These are phyloP conservation scores for Lasioglossum villosulum DNA, from an alignment of 2,888 invertebrate genomes.

Conservation along the genomic window DNA sequence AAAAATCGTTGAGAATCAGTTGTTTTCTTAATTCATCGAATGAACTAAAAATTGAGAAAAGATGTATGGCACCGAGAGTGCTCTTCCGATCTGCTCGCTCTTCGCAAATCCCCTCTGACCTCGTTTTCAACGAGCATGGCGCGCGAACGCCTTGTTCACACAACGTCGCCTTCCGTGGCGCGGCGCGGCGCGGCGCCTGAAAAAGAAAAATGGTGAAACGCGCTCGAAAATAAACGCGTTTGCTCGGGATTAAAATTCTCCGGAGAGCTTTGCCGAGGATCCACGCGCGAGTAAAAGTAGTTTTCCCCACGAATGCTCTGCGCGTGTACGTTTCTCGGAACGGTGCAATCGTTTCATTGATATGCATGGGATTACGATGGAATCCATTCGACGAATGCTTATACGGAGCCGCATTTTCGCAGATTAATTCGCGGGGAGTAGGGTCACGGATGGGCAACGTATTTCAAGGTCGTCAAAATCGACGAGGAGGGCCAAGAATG, in stretches of 20 bases:
- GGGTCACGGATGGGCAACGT: neutral
- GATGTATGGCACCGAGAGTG: neutral
- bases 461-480: no score
- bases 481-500: no score
- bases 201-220: slow-evolving; percentile 9
- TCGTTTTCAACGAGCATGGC: slow-evolving; percentile 15
- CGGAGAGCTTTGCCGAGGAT: neutral
- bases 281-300: slow-evolving; percentile 44
- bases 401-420: neutral
- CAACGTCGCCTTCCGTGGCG: neutral
- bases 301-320: slow-evolving; percentile 29
- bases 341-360: slow-evolving; percentile 2
- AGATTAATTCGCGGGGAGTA: neutral
- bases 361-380: neutral
- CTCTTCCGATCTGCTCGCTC: no score
- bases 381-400: neutral
- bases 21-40: neutral
- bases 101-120: slow-evolving; percentile 34
- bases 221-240: slow-evolving; percentile 41
- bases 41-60: neutral
- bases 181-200: neutral
- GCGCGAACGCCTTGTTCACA: neutral
- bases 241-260: slow-evolving; percentile 36
- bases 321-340: neutral
- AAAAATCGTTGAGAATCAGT: neutral